These are phyloP conservation scores for Micromys minutus DNA, from an alignment of 2,113 vertebrate genomes.

Conservation along the genomic window DNA sequence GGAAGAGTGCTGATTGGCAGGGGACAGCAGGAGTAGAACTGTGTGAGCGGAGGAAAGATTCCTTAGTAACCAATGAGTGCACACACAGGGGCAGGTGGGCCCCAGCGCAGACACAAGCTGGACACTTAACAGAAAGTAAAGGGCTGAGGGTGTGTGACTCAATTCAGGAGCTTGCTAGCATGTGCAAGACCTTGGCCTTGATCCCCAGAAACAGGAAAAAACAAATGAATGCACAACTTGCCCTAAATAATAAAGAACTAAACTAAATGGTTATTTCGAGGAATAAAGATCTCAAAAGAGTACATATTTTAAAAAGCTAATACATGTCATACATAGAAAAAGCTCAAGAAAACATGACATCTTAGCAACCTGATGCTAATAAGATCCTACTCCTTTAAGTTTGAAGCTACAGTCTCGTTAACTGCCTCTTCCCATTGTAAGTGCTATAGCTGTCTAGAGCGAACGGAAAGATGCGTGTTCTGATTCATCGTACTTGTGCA, in stretches of 20 bases:
- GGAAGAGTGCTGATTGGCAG: background rate
- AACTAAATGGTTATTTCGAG: background rate
- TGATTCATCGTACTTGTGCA: background rate
- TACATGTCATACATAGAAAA: background rate
- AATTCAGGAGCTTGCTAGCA: background rate
- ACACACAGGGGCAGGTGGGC: background rate
- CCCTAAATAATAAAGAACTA: background rate
- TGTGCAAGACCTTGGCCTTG: background rate
- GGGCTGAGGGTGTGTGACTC: background rate
- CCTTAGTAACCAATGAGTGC: background rate
- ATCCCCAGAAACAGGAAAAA: background rate
- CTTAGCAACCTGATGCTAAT: background rate
- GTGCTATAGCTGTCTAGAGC: background rate
- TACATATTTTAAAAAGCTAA: background rate
- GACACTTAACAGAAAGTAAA: background rate
- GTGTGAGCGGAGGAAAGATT: background rate
- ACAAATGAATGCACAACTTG: background rate
- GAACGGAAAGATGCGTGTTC: background rate
- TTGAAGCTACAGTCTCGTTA: background rate
- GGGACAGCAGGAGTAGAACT: too few relatives aligned
- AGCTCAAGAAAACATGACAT: background rate
- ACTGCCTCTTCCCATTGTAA: background rate
- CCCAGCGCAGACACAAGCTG: background rate
- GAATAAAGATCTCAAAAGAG: background rate
- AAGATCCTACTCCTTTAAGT: constrained; percentile 8